A percentile compares a stretch with the other conserved stretches of the same genome.
Evolutionary conservation across 2,113 vertebrate genomes (phyloP).

Genomic region (Actinemys pallida): DNA sequence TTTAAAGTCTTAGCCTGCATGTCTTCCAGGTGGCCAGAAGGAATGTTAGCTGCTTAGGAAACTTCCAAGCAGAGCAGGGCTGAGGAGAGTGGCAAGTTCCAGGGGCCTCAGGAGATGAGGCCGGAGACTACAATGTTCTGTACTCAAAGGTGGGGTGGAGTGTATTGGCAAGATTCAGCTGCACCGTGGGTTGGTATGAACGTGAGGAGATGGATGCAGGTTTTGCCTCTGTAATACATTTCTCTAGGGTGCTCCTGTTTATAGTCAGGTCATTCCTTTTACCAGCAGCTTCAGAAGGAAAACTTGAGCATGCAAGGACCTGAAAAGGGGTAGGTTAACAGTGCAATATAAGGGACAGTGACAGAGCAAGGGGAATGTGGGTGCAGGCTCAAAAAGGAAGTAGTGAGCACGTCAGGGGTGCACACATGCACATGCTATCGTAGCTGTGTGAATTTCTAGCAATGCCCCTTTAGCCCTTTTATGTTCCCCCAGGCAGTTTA

Average conservation of each 20-base stretch:
- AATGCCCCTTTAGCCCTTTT: too few species aligned
- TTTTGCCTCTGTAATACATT: background rate
- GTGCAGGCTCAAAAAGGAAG: background rate
- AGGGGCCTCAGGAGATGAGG: too few species aligned
- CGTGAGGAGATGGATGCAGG: too few species aligned
- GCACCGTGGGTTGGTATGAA: background rate
- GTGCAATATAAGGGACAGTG: background rate
- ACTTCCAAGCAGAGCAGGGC: rapidly evolving
- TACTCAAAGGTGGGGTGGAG: too few species aligned
- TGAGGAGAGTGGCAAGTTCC: background rate
- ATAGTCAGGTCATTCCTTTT: background rate
- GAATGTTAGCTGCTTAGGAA: background rate
- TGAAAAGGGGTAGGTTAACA: background rate
- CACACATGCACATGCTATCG: background rate
- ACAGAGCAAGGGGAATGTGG: background rate
- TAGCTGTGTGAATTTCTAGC: too few species aligned
- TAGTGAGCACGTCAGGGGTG: background rate
- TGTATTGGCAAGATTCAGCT: too few species aligned
- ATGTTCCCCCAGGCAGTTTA: background rate
- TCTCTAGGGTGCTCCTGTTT: background rate
- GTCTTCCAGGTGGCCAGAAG: background rate
- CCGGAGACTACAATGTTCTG: too few species aligned
- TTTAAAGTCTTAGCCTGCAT: background rate
- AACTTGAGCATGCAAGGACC: background rate
- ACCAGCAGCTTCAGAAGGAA: background rate